Evolutionary conservation across 2,797 vertebrate genomes (phyloP), one percentile per base, ranked within the genome.

Genomic region (Leucoraja ocellata): DNA sequence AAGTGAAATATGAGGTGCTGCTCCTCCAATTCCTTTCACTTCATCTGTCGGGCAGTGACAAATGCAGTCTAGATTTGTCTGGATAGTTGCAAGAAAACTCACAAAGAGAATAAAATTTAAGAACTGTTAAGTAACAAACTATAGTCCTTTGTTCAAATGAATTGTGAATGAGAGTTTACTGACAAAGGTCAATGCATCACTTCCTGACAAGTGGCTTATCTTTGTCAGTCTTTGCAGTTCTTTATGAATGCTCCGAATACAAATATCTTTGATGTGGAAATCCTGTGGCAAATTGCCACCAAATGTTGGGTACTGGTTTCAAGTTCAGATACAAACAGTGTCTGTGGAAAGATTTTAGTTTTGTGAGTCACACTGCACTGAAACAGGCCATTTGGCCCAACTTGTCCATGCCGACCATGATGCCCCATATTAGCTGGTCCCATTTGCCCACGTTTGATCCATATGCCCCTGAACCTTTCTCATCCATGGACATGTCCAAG

Each of bases 231-330:
- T 76, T 73, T 39, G 90, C 84, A 88, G 61, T 23, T 54, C 68
- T 91, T 76, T 76, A 36, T 74, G 71, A 74, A 74, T 10, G 90
- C 73, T 76, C 36, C 10, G 6, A 28, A 10, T 54, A 18, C 0
- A 63, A 88, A 68, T 32, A 36, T 88, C 84, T 88, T 88, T 88
- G 84, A 88, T 68, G 14, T 88, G 84, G 84, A 88, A 92, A 92
- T 92, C 39, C 71, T n/a, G 18, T 92, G 90, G 73, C 71, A 73
- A n/a, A 39, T 25, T 92, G 71, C 68, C 68, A 74, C 21, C 11
- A 71, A 92, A 88, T 36, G n/a, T 32, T 68, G 84, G 16, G 61
- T 88, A 63, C n/a, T 88, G 65, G n/a, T 88, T 88, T 21, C 63
- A 88, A 0, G 84, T 76, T 39, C 71, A 16, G 71, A 92, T 11